These are phyloP conservation scores for Scatophagus argus DNA, from an alignment of 2,113 vertebrate species.

Conservation along the genomic window DNA sequence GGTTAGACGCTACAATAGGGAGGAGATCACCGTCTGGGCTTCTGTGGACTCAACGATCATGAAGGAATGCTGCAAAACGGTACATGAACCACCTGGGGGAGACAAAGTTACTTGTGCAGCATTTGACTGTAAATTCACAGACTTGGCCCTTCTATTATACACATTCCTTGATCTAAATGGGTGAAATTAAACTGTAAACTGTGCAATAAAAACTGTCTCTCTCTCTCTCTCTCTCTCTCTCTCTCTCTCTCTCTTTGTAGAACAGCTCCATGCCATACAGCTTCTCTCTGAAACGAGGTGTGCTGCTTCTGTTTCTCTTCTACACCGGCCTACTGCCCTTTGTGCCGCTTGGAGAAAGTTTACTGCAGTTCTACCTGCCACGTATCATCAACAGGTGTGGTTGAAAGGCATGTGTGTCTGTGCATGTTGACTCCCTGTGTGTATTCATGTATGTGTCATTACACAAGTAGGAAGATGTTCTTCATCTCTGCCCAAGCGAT, in stretches of 20 bases:
- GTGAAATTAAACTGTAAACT: neutral
- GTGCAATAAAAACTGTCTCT: neutral
- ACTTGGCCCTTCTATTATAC: neutral
- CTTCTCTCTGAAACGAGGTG: slow-evolving; percentile 77
- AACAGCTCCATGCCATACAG: slow-evolving; percentile 87
- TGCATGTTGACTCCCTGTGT: neutral
- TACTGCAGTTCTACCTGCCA: slow-evolving; percentile 87
- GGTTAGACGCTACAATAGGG: slow-evolving; percentile 82
- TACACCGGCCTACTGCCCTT: slow-evolving; percentile 90
- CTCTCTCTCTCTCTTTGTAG: too few relatives aligned
- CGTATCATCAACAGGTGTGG: slow-evolving; percentile 87
- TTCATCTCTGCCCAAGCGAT: neutral
- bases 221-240: too few relatives aligned
- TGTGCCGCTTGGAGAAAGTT: slow-evolving; percentile 82
- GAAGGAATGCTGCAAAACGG: slow-evolving; percentile 83
- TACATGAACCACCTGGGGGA: slow-evolving; percentile 66
- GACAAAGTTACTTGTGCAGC: slow-evolving; percentile 12
- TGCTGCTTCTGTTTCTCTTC: slow-evolving; percentile 84
- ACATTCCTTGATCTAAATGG: too few relatives aligned
- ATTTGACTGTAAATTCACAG: neutral
- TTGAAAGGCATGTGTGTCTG: neutral
- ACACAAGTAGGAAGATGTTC: neutral
- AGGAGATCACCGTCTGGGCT: slow-evolving; percentile 88
- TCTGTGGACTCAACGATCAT: slow-evolving; percentile 77
- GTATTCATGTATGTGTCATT: neutral